Conservation (phyloP, 2,113 vertebrate genomes). For the Aptenodytes forsteri region DNA sequence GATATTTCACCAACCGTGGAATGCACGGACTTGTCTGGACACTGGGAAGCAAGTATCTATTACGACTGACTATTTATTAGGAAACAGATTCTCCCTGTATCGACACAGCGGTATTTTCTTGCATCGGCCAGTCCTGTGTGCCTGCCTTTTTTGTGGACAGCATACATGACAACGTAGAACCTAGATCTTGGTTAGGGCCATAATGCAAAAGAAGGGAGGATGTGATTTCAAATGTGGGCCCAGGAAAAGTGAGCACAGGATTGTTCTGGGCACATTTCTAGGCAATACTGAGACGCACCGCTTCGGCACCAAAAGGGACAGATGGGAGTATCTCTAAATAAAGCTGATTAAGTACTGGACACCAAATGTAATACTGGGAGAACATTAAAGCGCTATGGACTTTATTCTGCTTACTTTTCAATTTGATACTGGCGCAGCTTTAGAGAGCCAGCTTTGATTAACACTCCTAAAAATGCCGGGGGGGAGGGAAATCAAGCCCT, state of each 20-base stretch:
- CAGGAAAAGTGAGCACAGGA: neutral
- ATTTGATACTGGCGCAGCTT: neutral
- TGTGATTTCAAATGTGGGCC: accelerated
- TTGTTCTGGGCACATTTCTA: neutral
- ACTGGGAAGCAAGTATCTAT: neutral
- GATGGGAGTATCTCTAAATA: neutral
- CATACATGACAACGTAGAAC: accelerated
- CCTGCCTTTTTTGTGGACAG: neutral
- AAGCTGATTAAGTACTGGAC: neutral
- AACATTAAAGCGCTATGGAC: neutral
- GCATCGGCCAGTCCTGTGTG: neutral
- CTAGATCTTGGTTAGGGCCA: too few species aligned
- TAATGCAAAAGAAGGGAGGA: neutral
- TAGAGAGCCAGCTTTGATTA: conserved; percentile 20
- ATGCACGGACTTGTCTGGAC: neutral
- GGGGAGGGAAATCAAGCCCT: neutral
- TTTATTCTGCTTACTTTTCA: conserved; percentile 42
- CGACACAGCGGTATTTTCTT: neutral
- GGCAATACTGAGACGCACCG: neutral
- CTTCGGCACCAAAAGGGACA: neutral
- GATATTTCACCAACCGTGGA: neutral
- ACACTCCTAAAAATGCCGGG: neutral
- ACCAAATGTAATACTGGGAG: neutral
- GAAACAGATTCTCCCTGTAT: neutral
- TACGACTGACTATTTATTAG: neutral